Conservation (phyloP, 1,140 invertebrate genomes). For the Bombus superbus region DNA sequence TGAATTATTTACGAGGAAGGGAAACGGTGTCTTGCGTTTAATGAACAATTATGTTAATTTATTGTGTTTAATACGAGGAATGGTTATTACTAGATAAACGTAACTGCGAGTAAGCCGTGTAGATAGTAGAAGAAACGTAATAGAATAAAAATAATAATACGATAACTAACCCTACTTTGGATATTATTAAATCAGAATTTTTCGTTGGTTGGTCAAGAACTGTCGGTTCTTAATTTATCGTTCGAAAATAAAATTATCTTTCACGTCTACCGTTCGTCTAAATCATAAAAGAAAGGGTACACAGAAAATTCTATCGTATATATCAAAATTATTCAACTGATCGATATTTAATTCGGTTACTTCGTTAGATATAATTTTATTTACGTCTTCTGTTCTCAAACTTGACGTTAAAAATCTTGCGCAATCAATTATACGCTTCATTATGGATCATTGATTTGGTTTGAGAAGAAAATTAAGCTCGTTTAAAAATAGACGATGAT, state of each 20-base stretch:
- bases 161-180: neutral
- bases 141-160: neutral
- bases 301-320: no score
- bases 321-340: neutral
- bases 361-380: neutral
- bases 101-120: neutral
- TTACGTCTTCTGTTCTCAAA: neutral
- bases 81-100: neutral
- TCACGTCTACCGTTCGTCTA: no score
- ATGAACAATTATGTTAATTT: neutral
- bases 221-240: neutral
- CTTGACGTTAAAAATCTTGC: neutral
- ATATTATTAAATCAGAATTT: neutral
- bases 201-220: neutral
- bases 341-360: neutral
- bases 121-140: neutral
- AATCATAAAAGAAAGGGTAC: no score
- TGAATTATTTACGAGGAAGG: neutral
- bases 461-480: neutral
- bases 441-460: neutral
- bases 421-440: neutral
- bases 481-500: neutral
- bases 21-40: neutral
- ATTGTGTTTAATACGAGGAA: neutral
- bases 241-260: neutral